Percentiles rank a stretch among this genome's conserved stretches.
These are phyloP conservation scores for Oncorhynchus keta DNA, from an alignment of 2,113 vertebrate species.

Conservation along the genomic window DNA sequence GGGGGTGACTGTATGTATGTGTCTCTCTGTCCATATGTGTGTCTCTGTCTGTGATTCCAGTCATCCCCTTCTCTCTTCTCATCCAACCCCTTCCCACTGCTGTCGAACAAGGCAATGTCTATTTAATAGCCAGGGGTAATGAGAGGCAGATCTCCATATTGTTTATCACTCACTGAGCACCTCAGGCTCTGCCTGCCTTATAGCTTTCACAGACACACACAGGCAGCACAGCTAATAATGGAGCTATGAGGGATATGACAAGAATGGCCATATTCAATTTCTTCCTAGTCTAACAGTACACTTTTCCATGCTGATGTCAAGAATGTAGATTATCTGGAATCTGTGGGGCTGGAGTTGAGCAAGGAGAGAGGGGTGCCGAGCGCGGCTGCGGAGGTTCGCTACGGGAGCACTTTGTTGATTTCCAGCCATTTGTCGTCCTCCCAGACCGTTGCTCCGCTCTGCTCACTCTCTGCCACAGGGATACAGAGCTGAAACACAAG, in stretches of 20 bases:
- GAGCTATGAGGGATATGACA: conserved; percentile 87
- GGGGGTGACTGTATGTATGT: conserved; percentile 26
- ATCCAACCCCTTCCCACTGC: neutral
- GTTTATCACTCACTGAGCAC: conserved; percentile 80
- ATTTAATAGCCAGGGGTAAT: conserved; percentile 68
- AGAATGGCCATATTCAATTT: conserved; percentile 88
- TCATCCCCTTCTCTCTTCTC: neutral
- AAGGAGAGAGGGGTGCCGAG: conserved; percentile 3
- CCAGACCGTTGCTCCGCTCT: conserved; percentile 49
- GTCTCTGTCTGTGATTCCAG: conserved; percentile 16
- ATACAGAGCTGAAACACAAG: conserved; percentile 78
- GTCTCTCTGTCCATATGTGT: conserved; percentile 1
- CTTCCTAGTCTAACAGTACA: conserved; percentile 31
- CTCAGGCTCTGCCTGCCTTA: conserved; percentile 54
- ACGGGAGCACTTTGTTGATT: conserved; percentile 77
- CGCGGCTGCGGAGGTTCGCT: conserved; percentile 59
- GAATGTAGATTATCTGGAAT: conserved; percentile 94
- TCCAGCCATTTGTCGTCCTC: conserved; percentile 79
- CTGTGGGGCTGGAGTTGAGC: conserved; percentile 49
- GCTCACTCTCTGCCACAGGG: conserved; percentile 59
- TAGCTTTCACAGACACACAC: conserved; percentile 75
- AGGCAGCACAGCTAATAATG: conserved; percentile 73
- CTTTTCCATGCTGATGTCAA: conserved; percentile 86
- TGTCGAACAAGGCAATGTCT: conserved; percentile 69
- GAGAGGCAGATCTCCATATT: conserved; percentile 76